Conservation (phyloP, 2,113 vertebrate genomes). For the Marmota monax region DNA sequence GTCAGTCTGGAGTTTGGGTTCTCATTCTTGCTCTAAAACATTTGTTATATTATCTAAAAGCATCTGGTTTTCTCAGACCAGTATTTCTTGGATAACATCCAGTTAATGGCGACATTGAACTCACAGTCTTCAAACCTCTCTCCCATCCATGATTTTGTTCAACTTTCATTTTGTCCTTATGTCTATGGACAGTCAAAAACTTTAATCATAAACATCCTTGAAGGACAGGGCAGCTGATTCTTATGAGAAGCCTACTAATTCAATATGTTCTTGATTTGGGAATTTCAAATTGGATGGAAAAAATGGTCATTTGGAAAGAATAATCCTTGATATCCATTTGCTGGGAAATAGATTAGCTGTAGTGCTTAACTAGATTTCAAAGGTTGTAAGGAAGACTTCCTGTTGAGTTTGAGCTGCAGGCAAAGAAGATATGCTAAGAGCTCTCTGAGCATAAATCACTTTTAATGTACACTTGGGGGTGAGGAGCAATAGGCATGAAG, state of each 20-base stretch:
- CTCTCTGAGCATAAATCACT: background rate
- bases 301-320: conserved; percentile 15
- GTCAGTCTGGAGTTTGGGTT: background rate
- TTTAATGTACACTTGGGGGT: background rate
- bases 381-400: conserved; percentile 37
- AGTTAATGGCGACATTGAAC: background rate
- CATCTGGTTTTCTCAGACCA: background rate
- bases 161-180: background rate
- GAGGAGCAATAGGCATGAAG: background rate
- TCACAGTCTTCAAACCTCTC: background rate
- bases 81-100: background rate
- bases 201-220: background rate
- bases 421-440: background rate
- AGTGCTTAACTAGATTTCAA: conserved; percentile 44
- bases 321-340: background rate
- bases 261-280: background rate
- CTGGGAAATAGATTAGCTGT: background rate
- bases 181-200: background rate
- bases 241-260: conserved; percentile 22
- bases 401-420: background rate
- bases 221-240: conserved; percentile 33
- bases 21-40: background rate
- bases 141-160: background rate
- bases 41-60: background rate
- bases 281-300: conserved; percentile 23